These are phyloP conservation scores for Sardinella longiceps DNA, from an alignment of 2,797 vertebrate species.

Conservation along the genomic window DNA sequence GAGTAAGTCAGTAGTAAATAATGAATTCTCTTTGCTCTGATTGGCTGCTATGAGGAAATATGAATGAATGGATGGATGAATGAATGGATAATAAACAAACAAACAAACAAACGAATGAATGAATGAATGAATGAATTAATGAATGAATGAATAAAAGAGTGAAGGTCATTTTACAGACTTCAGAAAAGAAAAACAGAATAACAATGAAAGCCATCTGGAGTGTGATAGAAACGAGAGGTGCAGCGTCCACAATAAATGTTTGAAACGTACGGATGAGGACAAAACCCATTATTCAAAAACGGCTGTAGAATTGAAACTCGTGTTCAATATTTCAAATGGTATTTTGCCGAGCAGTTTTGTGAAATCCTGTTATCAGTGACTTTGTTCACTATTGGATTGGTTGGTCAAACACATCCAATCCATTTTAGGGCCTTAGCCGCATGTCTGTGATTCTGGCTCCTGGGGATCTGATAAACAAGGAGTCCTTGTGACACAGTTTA, in stretches of 20 bases:
- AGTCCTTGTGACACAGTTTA: conserved; percentile 20
- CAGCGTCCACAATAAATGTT: background rate
- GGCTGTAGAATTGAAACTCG: background rate
- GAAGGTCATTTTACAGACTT: too few relatives aligned
- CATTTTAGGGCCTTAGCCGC: conserved; percentile 27
- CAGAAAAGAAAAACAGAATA: too few relatives aligned
- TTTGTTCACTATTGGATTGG: conserved; percentile 36
- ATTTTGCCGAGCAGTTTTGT: background rate
- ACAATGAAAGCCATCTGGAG: background rate
- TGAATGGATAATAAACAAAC: too few relatives aligned
- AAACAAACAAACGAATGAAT: too few relatives aligned
- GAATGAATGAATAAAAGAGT: too few relatives aligned
- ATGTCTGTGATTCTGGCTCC: conserved; percentile 32
- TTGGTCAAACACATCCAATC: conserved; percentile 11
- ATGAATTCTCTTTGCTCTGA: too few relatives aligned
- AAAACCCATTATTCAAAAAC: background rate
- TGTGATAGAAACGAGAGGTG: background rate
- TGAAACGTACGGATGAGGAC: background rate
- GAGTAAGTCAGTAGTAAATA: too few relatives aligned
- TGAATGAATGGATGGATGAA: too few relatives aligned
- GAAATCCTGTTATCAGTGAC: conserved; percentile 40
- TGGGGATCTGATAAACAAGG: conserved; percentile 44
- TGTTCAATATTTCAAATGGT: background rate
- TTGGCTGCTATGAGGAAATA: too few relatives aligned
- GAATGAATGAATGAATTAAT: too few relatives aligned